A percentile compares a stretch with the other conserved stretches of the same genome.
These are phyloP conservation scores for Acrossocheilus wenchowensis DNA, from an alignment of 2,797 vertebrate genomes.

Conservation along the genomic window DNA sequence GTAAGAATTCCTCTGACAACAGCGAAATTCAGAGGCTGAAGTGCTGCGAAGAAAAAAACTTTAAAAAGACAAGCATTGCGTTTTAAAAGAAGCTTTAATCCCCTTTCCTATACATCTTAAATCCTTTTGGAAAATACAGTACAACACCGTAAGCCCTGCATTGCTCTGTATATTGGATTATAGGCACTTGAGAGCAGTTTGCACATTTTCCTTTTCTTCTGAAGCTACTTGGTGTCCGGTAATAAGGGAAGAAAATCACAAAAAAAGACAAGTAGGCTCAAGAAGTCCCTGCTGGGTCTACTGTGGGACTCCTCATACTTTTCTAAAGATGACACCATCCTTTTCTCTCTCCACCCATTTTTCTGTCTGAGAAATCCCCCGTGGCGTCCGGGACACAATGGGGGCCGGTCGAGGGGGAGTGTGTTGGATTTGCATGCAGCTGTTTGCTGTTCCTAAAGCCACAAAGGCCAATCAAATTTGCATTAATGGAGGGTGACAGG, in stretches of 20 bases:
- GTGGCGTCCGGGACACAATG: slow-evolving; percentile 91
- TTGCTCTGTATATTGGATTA: slow-evolving; percentile 78
- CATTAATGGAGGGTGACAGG: slow-evolving; percentile 89
- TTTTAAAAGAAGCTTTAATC: slow-evolving; percentile 59
- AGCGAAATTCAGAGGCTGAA: not conserved
- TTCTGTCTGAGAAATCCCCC: slow-evolving; percentile 85
- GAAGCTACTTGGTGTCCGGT: slow-evolving; percentile 79
- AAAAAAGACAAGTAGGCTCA: slow-evolving; percentile 80
- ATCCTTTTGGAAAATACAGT: slow-evolving; percentile 66
- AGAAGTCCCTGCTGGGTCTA: slow-evolving; percentile 82
- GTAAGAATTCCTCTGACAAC: not conserved
- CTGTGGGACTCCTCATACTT: slow-evolving; percentile 85
- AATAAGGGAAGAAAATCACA: slow-evolving; percentile 78
- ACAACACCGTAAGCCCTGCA: slow-evolving; percentile 63
- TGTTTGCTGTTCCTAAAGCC: slow-evolving; percentile 94
- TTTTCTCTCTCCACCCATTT: slow-evolving; percentile 75
- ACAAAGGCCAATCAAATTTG: slow-evolving; percentile 90
- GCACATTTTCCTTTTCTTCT: slow-evolving; percentile 80
- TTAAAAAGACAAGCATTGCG: slow-evolving; percentile 58
- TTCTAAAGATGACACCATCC: slow-evolving; percentile 82
- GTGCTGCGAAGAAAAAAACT: slow-evolving; percentile 55
- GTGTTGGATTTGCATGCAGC: slow-evolving; percentile 93
- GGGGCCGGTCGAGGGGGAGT: slow-evolving; percentile 83
- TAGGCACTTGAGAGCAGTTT: slow-evolving; percentile 73
- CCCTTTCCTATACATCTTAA: slow-evolving; percentile 53